These are phyloP conservation scores for Vanessa tameamea DNA, from an alignment of 1,140 invertebrate species.

Conservation along the genomic window DNA sequence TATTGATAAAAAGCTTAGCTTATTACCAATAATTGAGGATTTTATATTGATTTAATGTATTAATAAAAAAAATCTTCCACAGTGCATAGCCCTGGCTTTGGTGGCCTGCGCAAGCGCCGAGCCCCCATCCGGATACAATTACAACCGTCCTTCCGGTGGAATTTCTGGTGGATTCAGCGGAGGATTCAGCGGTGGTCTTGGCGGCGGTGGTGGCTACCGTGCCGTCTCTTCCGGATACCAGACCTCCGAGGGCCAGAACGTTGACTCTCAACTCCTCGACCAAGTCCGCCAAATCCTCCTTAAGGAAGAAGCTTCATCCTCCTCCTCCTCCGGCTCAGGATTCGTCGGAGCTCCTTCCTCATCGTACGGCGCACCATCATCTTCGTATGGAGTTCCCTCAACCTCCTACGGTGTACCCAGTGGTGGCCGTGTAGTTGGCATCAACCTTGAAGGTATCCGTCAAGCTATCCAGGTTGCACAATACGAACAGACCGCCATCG, in stretches of 20 bases:
- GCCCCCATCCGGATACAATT: slow-evolving; percentile 77
- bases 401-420: slow-evolving; percentile 82
- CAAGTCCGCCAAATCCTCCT: slow-evolving; percentile 88
- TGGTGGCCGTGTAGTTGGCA: slow-evolving; percentile 84
- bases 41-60: background rate
- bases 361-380: slow-evolving; percentile 83
- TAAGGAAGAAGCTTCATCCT: slow-evolving; percentile 84
- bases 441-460: slow-evolving; percentile 88
- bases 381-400: slow-evolving; percentile 83
- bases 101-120: slow-evolving; percentile 72
- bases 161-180: slow-evolving; percentile 73
- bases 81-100: slow-evolving; percentile 80
- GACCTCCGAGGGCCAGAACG: slow-evolving; percentile 86
- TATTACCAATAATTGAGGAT: background rate
- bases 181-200: slow-evolving; percentile 75
- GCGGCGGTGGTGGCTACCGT: slow-evolving; percentile 81
- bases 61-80: slow-evolving; percentile 30
- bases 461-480: slow-evolving; percentile 89
- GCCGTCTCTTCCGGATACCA: slow-evolving; percentile 85
- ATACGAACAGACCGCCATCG: slow-evolving; percentile 81
- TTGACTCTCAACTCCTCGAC: slow-evolving; percentile 87
- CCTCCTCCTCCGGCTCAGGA: slow-evolving; percentile 76
- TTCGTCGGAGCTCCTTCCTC: slow-evolving; percentile 81
- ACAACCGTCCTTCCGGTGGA: slow-evolving; percentile 73
- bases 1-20: background rate